Evolutionary conservation across 2,797 vertebrate genomes (phyloP).

Genomic region (Triplophysa yarkandensis): DNA sequence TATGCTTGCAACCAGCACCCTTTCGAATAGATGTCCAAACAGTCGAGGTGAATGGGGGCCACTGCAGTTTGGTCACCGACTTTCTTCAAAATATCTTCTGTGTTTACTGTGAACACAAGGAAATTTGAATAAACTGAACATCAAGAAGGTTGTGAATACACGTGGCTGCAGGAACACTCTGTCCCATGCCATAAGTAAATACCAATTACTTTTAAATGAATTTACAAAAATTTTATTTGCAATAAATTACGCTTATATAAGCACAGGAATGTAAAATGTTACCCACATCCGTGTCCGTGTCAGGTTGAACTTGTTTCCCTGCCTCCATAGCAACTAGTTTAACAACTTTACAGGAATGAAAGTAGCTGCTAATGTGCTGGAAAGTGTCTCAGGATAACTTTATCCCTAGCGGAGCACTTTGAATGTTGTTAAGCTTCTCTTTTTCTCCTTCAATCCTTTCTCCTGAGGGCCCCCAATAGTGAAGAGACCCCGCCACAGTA

Average conservation of each 20-base stretch:
- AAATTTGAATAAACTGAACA: too few species aligned
- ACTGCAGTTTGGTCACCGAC: too few species aligned
- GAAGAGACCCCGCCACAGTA: neutral
- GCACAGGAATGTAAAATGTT: neutral
- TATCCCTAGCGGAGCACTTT: neutral
- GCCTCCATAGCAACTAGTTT: neutral
- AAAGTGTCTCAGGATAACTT: constrained; percentile 3
- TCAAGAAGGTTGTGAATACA: neutral
- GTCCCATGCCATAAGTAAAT: neutral
- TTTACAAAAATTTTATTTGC: neutral
- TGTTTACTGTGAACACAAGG: too few species aligned
- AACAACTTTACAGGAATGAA: neutral
- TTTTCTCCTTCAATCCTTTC: neutral
- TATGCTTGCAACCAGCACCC: too few species aligned
- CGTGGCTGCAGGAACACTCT: neutral
- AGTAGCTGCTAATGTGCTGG: neutral
- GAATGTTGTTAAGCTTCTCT: constrained; percentile 2
- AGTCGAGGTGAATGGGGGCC: too few species aligned
- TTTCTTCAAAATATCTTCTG: too few species aligned
- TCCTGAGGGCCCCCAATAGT: constrained; percentile 6
- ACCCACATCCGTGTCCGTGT: neutral
- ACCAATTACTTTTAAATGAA: neutral
- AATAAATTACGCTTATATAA: neutral
- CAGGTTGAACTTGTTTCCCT: neutral
- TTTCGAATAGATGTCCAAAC: too few species aligned